Percentiles rank a stretch among this genome's conserved stretches.
These are phyloP conservation scores for Euthynnus affinis DNA, from an alignment of 2,797 vertebrate genomes.

Conservation along the genomic window DNA sequence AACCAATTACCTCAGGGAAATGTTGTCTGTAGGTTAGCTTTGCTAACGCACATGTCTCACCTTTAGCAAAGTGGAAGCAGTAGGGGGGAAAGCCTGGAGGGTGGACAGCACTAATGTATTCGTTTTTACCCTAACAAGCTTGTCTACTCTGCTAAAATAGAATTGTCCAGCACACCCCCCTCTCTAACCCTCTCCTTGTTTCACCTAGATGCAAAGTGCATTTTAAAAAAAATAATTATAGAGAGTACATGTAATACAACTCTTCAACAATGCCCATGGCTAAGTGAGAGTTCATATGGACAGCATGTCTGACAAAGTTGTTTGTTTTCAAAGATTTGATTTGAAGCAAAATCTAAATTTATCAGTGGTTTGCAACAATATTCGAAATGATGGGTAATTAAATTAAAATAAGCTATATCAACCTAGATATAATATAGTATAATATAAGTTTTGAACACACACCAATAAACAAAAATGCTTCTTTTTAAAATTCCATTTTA, in stretches of 20 bases:
- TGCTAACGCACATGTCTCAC: conserved; percentile 79
- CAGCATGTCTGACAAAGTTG: not conserved
- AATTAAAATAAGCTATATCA: not conserved
- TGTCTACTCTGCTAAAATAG: conserved; percentile 69
- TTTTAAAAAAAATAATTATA: conserved; percentile 38
- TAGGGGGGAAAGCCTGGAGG: conserved; percentile 58
- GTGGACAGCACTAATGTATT: conserved; percentile 72
- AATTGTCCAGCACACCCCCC: conserved; percentile 58
- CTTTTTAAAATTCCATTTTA: conserved; percentile 18
- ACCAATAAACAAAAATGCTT: conserved; percentile 7
- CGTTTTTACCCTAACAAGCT: conserved; percentile 77
- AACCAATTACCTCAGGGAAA: conserved; percentile 85
- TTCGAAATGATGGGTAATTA: not conserved
- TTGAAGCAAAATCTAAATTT: not conserved
- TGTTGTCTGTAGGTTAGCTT: conserved; percentile 83
- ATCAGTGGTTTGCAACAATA: conserved; percentile 20
- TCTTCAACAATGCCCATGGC: conserved; percentile 39
- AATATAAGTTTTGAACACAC: not conserved
- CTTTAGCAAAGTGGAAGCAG: conserved; percentile 79
- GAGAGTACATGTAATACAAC: conserved; percentile 48
- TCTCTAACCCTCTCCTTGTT: conserved; percentile 43
- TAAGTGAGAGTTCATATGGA: conserved; percentile 32
- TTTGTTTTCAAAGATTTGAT: conserved; percentile 39
- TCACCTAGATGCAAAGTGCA: conserved; percentile 48
- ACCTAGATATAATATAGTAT: not conserved